Evolutionary conservation across 2,888 invertebrate genomes (phyloP), one percentile per base, ranked within the genome.

Genomic region (Drosophila rubida): DNA sequence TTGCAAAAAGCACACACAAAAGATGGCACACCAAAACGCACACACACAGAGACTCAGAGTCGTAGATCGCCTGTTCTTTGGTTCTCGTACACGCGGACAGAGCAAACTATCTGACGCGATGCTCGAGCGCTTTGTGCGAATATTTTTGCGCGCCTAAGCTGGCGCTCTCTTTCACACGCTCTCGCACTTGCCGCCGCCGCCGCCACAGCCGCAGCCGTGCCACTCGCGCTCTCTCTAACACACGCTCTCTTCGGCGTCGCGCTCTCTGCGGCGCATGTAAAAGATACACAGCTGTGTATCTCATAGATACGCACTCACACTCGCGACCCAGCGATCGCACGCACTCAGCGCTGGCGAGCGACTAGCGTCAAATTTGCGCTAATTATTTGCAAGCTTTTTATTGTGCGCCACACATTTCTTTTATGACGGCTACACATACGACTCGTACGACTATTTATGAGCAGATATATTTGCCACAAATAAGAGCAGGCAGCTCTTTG

Each of bases 291-390:
- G 65, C 68, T 75, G 76, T 19, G 19, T 72, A 71, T 78, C 69
- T 58, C 61, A 70, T 63, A 78, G 65, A 63, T 59, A 69, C 44
- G 39, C 62, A 69, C 46, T 71, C 51, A 67, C 44, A 32, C 49
- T 45, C 59, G 11, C 14, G 7, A 55, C 54, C 49, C 27, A 42
- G 50, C 49, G 55, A 16, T 30, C 23, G 35, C 16, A 32, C 55
- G 82, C 86, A 81, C 48, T 70, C 64, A 67, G 64, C 50, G 63
- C 64, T 72, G 19, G 2, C 19, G 72, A 66, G 73, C 62, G 62
- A 72, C 69, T 83, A 69, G 80, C 87, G 80, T 71, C 77, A 73
- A 86, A 80, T 87, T 73, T 75, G 87, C 84, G 84, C 87, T 88
- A 84, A 84, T 88, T 88, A 87, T 84, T 88, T 65, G 88, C 80